Evolutionary conservation across 2,888 invertebrate species (phyloP), one percentile per base, ranked within the genome.

Genomic region (Sphecodes monilicornis): DNA sequence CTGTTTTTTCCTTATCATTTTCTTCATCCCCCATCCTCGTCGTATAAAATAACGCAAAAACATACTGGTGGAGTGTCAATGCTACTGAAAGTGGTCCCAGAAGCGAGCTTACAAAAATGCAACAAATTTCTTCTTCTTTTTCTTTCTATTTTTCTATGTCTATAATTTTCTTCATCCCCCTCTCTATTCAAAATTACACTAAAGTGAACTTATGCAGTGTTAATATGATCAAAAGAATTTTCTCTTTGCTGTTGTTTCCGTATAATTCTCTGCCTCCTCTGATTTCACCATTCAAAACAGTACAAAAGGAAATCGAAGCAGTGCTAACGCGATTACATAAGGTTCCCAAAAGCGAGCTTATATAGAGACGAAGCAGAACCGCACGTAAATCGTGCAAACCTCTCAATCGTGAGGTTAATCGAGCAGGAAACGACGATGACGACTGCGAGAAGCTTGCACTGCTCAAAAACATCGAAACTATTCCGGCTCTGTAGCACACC

Each of bases 391-490:
- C 46, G 43, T 32, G 29, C 46, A 32, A 70, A 39, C n/a, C 16
- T 70, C 46, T 77, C 77, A 39, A 64, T 77, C 29, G 60, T n/a
- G 5, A 3, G 29, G 43, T 68, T 71, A 71, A 77, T 80, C 64
- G 43, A n/a, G n/a, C 66, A 71, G 46, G 50, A 78, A 80, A 54
- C 64, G 22, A 66, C 36, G 43, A 39, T 36, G 41, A 39, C 50
- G 46, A 50, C 22, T 50, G 32, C 39, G 68, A 43, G 68, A 43
- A 41, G 16, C 43, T 18, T 8, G 43, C 43, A 22, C 26, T 36
- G 26, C 41, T 8, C 69, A 77, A 82, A 64, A 75, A 60, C 64
- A 82, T 74, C 73, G 73, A 77, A 70, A 74, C 76, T 73, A 36
- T 54, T 73, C n/a, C 60, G n/a, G n/a, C 13, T 6, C n/a, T 22